Evolutionary conservation across 1,140 invertebrate genomes (phyloP).

Genomic region (Zaprionus taronus): DNA sequence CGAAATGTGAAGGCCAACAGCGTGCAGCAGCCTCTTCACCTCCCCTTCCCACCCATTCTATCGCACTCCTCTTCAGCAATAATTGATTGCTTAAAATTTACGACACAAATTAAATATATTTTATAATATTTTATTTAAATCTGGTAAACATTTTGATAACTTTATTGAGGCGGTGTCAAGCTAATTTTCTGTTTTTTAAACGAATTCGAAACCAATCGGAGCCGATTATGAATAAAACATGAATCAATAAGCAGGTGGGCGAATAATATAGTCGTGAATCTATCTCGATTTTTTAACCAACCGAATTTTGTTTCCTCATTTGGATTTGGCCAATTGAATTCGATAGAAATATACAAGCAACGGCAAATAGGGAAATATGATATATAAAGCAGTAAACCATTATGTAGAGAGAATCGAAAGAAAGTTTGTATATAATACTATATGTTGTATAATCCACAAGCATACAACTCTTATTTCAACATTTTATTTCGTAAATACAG

Average conservation of each 20-base stretch:
- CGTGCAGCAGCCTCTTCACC: conserved; percentile 2
- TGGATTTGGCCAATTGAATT: conserved; percentile 17
- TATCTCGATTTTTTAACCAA: conserved; percentile 7
- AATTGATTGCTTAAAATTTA: conserved; percentile 20
- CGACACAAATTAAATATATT: conserved; percentile 12
- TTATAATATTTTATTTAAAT: conserved; percentile 6
- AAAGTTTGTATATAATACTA: too few relatives aligned
- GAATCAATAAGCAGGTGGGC: conserved; percentile 15
- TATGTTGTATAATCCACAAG: too few relatives aligned
- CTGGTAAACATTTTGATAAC: not conserved
- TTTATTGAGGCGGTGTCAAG: conserved; percentile 23
- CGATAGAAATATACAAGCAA: not conserved
- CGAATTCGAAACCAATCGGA: conserved; percentile 8
- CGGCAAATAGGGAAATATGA: not conserved
- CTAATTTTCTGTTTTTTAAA: conserved; percentile 6
- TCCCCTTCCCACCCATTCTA: not conserved
- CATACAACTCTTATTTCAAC: too few relatives aligned
- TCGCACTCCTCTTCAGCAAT: conserved; percentile 16
- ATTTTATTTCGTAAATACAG: too few relatives aligned
- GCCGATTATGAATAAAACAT: conserved; percentile 18
- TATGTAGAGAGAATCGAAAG: too few relatives aligned
- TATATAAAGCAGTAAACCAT: too few relatives aligned
- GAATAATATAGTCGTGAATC: conserved; percentile 14
- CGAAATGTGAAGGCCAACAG: conserved; percentile 53
- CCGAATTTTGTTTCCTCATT: conserved; percentile 22